These are phyloP conservation scores for Neelides sp. DNA, from an alignment of 1,140 invertebrate genomes.

Conservation along the genomic window DNA sequence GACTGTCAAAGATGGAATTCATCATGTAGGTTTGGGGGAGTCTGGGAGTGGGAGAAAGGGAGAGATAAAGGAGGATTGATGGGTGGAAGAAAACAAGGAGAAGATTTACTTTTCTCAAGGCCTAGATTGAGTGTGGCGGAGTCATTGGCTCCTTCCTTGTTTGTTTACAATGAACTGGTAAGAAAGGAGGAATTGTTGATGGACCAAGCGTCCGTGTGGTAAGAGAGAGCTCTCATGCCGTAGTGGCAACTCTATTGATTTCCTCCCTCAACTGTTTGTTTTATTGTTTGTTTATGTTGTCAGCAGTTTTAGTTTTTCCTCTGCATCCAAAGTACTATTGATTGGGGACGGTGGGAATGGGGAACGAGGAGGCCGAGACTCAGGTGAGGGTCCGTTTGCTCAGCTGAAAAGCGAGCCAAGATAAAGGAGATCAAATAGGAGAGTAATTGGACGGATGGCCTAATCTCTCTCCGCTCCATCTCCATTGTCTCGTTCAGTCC, in stretches of 20 bases:
- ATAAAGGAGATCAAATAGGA: too few species aligned
- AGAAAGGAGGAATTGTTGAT: slow-evolving; percentile 25
- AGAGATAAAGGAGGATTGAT: background rate
- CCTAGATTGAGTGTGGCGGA: slow-evolving; percentile 8
- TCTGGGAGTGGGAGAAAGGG: background rate
- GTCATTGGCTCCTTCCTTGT: slow-evolving; percentile 12
- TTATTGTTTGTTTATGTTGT: slow-evolving; percentile 33
- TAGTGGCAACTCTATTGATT: slow-evolving; percentile 28
- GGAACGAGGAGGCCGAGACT: too few species aligned
- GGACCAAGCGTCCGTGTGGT: slow-evolving; percentile 9
- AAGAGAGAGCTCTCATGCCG: background rate
- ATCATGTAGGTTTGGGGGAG: background rate
- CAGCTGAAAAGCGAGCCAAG: slow-evolving; percentile 21
- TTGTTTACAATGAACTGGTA: slow-evolving; percentile 26
- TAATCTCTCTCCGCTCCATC: too few species aligned
- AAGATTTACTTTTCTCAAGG: too few species aligned
- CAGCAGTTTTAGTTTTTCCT: slow-evolving; percentile 31
- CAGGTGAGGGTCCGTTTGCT: too few species aligned
- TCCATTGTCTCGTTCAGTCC: too few species aligned
- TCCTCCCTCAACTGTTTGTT: slow-evolving; percentile 32
- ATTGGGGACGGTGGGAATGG: too few species aligned
- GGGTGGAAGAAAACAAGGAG: background rate
- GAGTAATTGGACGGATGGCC: too few species aligned
- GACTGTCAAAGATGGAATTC: background rate
- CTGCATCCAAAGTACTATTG: slow-evolving; percentile 31